Base-by-base conservation (phyloP, 2,113 vertebrate genomes). In the Morone saxatilis region DNA sequence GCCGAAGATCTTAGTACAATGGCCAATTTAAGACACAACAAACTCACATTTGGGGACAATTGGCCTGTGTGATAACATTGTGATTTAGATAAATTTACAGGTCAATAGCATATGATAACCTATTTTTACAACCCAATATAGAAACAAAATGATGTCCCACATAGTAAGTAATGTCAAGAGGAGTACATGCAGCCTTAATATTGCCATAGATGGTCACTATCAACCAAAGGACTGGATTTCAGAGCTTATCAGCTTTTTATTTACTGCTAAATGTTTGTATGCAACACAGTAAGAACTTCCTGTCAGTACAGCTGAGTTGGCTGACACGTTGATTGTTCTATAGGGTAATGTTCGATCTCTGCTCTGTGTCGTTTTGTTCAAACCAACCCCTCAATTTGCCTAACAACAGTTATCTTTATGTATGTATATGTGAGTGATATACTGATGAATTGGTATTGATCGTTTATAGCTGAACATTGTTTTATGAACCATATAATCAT, bases 381-480 rank as follows among this genome's bases (percentile, higher is more conserved):
- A 78, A 81, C 62, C 65, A 86, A 80, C 45, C 81, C 41, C 25
- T 67, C 31, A 6, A 83, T 83, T 90, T 88, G 41, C 25, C 67
- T 78, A 75, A 90, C 84, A 62, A 87, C 80, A 81, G 71, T 57
- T 70, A 86, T 81, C 47, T 56, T 87, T 86, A n/a, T n/a, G n/a
- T n/a, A n/a, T n/a, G 19, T 86, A 7, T 81, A 57, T 80, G 54
- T 80, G 57, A 70, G 54, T 38, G 31, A 40, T 17, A 69, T 45
- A 60, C 57, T 50, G 14, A 72, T 22, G 38, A 68, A 14, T 62
- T 6, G 65, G 19, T 66, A 76, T 51, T 61, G n/a, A 63, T n/a
- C 76, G 69, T 73, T 71, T 57, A 69, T 22, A 31, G 16, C 3
- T 38, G 48, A 31, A 68, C 53, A 71, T 69, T 81, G 7, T 61